Percentiles rank a stretch among this genome's conserved stretches.
These are phyloP conservation scores for Chymomyza procnemis DNA, from an alignment of 2,888 invertebrate genomes.

Conservation along the genomic window DNA sequence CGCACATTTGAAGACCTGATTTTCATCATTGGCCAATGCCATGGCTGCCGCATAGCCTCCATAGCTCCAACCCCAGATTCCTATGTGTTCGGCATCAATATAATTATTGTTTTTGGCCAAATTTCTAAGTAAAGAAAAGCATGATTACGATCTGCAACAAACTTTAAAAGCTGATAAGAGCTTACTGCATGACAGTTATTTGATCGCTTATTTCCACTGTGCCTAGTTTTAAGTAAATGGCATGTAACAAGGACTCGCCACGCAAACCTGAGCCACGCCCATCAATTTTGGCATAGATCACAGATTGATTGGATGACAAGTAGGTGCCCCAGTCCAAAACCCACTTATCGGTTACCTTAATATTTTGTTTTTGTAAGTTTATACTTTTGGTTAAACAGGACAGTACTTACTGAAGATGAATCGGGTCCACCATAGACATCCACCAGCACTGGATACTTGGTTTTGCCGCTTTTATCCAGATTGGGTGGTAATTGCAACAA, in stretches of 20 bases:
- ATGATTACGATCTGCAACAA: not conserved
- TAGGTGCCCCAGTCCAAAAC: conserved; percentile 92
- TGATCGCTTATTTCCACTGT: conserved; percentile 95
- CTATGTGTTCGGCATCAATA: conserved; percentile 89
- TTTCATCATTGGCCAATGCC: conserved; percentile 88
- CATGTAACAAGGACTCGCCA: conserved; percentile 89
- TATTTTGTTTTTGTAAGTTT: not conserved
- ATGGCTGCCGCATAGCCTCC: conserved; percentile 96
- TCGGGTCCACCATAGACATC: conserved; percentile 97
- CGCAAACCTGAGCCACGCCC: conserved; percentile 92
- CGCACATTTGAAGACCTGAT: conserved; percentile 92
- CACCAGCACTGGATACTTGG: conserved; percentile 88
- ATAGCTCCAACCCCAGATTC: conserved; percentile 99
- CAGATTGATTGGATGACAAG: conserved; percentile 88
- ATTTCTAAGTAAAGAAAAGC: conserved; percentile 74
- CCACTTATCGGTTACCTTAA: conserved; percentile 83
- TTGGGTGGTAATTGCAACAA: conserved; percentile 86
- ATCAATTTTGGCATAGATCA: conserved; percentile 94
- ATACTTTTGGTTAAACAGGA: not conserved
- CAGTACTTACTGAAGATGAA: conserved; percentile 86
- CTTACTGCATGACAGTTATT: conserved; percentile 85
- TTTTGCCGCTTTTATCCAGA: conserved; percentile 83
- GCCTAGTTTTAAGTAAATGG: conserved; percentile 90
- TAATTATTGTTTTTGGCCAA: conserved; percentile 83
- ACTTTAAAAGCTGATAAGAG: not conserved